Evolutionary conservation across 2,888 invertebrate species (phyloP), one percentile per base, ranked within the genome.

Genomic region (Pollenia amentaria): DNA sequence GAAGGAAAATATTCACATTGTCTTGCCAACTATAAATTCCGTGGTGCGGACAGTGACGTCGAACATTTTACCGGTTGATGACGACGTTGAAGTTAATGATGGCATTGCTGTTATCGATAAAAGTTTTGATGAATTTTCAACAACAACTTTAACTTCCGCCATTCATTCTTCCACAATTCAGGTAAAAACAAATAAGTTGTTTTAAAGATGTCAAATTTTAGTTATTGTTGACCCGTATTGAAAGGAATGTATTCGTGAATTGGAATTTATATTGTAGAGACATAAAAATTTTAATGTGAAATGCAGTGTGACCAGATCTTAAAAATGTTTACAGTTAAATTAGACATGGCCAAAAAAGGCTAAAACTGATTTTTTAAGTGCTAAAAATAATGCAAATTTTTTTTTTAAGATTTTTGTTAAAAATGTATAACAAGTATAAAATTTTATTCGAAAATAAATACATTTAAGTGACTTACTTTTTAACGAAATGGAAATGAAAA

Each of bases 1-100:
- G 18, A 67, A 79, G 78, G 60, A 80, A 89, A 88, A 87, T 89
- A 88, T 89, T 89, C 85, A 88, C 70, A 85, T 87, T 88, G 89
- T 85, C 87, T 88, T 88, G 84, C 88, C 88, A 81, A 85, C 83
- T 38, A 51, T 77, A 42, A 42, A 69, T n/a, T 67, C 84, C 42
- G 69, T 62, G 40, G 55, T 84, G 53, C 77, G 73, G 21, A 14
- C 82, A 65, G 82, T 83, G 21, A 85, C 83, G 60, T 85, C 80
- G 38, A 88, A 85, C 44, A 83, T 85, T 80, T 73, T 69, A 77
- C 67, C 72, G 72, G 77, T 73, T 62, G 80, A 84, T 75, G 76
- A 86, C 21, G 60, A 65, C 46, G 64, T 38, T 60, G 69, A 38
- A 38, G 70, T 29, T 6, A 29, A 46, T 46, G 64, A 73, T 65